Evolutionary conservation across 1,140 invertebrate genomes (phyloP).

Genomic region (Neelides sp.): DNA sequence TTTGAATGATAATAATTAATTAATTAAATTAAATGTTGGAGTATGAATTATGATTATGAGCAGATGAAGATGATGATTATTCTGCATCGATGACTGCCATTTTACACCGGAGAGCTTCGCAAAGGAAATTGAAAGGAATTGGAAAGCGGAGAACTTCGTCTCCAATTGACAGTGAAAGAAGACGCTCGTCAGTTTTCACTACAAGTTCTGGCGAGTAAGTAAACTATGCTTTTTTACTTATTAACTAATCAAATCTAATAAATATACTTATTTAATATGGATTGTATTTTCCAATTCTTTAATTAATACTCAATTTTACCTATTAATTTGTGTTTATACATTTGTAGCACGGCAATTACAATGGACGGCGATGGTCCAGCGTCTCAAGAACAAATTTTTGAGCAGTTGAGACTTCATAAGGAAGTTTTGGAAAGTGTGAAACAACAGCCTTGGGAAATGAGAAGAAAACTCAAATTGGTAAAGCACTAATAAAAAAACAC

Average conservation of each 20-base stretch:
- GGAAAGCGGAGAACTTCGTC: constrained; percentile 53
- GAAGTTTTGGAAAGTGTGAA: constrained; percentile 79
- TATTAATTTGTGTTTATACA: constrained; percentile 1
- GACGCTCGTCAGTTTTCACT: constrained; percentile 64
- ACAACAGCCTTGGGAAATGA: constrained; percentile 76
- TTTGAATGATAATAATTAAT: no score
- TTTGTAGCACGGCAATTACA: constrained; percentile 53
- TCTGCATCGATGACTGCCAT: constrained; percentile 67
- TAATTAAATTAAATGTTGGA: neutral
- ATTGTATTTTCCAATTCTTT: neutral
- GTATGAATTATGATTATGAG: neutral
- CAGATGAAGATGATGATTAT: constrained; percentile 55
- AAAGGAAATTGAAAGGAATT: constrained; percentile 42
- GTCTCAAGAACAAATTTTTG: constrained; percentile 73
- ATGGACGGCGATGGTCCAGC: constrained; percentile 45
- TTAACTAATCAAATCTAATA: no score
- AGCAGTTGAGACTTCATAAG: constrained; percentile 83
- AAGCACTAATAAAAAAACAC: constrained; percentile 28
- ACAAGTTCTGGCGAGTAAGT: constrained; percentile 72
- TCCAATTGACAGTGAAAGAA: constrained; percentile 45
- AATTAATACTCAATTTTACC: neutral
- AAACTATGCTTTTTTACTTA: neutral
- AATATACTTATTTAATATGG: constrained; percentile 3
- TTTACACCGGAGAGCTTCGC: constrained; percentile 52
- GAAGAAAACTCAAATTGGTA: constrained; percentile 69